A percentile compares a stretch with the other conserved stretches of the same genome.
Evolutionary conservation across 2,888 invertebrate genomes (phyloP).

Genomic region (Seira ritae): DNA sequence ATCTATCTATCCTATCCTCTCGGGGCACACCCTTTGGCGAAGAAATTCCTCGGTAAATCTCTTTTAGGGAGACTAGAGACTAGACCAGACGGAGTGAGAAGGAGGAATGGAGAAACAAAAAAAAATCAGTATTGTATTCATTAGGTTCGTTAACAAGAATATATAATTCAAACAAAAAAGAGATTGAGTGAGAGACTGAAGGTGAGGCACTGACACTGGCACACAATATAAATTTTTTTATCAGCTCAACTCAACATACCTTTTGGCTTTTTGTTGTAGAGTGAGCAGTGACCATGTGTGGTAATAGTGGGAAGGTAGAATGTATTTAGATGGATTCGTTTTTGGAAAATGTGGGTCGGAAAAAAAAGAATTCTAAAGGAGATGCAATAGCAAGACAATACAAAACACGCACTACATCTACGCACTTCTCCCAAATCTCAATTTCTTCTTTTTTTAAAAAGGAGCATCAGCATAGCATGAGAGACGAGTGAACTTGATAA

Average conservation of each 20-base stretch:
- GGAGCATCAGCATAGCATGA: too few relatives aligned
- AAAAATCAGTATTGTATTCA: slow-evolving; percentile 54
- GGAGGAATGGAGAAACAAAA: slow-evolving; percentile 33
- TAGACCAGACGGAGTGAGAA: too few relatives aligned
- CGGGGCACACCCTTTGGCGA: slow-evolving; percentile 54
- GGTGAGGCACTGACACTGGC: background rate
- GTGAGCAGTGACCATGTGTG: too few relatives aligned
- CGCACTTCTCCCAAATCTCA: background rate
- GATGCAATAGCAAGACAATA: too few relatives aligned
- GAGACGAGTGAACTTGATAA: slow-evolving; percentile 55
- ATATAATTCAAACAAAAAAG: slow-evolving; percentile 49
- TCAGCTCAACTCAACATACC: background rate
- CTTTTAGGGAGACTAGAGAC: too few relatives aligned
- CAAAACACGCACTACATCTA: too few relatives aligned
- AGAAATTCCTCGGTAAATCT: slow-evolving; percentile 44
- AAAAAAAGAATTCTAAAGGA: background rate
- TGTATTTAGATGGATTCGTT: too few relatives aligned
- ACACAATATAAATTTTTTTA: background rate
- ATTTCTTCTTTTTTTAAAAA: background rate
- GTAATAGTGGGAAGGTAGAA: too few relatives aligned
- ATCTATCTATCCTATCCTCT: too few relatives aligned
- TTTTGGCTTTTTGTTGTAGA: background rate
- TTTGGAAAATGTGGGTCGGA: slow-evolving; percentile 33
- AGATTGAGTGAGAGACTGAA: background rate
- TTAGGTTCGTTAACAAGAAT: slow-evolving; percentile 62